Conservation (phyloP, 2,797 vertebrate genomes). For the Helicolenus hilgendorfi region DNA sequence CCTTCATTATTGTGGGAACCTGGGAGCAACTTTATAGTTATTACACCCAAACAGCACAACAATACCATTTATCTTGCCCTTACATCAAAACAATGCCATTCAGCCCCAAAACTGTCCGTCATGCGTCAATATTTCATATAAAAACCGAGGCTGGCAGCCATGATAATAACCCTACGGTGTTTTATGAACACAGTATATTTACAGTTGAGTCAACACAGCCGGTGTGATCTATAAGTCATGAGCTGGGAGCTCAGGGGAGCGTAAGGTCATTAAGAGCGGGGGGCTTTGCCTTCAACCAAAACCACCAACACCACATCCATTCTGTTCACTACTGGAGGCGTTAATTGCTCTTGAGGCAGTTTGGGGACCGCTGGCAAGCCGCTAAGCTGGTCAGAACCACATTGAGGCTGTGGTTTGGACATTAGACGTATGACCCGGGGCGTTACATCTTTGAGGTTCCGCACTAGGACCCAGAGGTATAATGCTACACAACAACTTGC, state of each 20-base stretch:
- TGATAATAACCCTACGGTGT: constrained; percentile 44
- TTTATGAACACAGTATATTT: constrained; percentile 69
- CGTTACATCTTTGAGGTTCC: constrained; percentile 13
- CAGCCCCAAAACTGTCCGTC: constrained; percentile 24
- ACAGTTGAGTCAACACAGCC: constrained; percentile 75
- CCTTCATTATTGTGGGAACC: constrained; percentile 56
- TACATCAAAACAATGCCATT: constrained; percentile 59
- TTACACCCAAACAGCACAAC: constrained; percentile 34
- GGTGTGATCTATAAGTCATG: constrained; percentile 66
- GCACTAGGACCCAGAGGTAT: background rate
- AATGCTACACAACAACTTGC: constrained; percentile 18
- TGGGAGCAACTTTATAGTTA: constrained; percentile 50
- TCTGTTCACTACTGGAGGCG: constrained; percentile 42
- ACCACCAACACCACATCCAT: constrained; percentile 62
- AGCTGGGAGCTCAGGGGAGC: constrained; percentile 55
- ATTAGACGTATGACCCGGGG: constrained; percentile 69
- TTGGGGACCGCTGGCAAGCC: constrained; percentile 34
- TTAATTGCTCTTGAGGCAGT: constrained; percentile 70
- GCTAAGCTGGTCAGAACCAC: constrained; percentile 57
- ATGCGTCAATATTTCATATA: constrained; percentile 52
- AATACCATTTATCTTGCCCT: constrained; percentile 15
- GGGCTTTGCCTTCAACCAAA: constrained; percentile 66
- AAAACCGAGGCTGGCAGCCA: background rate
- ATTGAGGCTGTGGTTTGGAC: constrained; percentile 46
- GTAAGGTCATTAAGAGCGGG: constrained; percentile 61